Evolutionary conservation across 2,797 vertebrate genomes (phyloP).

Genomic region (Falco columbarius): DNA sequence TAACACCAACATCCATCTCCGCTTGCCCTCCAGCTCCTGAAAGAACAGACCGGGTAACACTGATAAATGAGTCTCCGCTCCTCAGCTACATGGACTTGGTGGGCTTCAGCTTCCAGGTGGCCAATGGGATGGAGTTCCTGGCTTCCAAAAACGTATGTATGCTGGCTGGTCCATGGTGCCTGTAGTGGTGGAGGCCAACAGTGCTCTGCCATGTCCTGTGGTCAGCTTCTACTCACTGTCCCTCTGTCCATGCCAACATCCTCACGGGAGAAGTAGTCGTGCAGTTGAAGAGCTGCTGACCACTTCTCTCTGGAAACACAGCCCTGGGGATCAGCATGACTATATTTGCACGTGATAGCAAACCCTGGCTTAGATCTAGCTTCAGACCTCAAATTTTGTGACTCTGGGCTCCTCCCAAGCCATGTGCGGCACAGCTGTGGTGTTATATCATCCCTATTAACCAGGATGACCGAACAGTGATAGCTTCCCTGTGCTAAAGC

Average conservation of each 20-base stretch:
- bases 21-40: slow-evolving; percentile 80
- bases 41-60: slow-evolving; percentile 78
- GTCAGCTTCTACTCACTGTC: not conserved
- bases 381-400: not conserved
- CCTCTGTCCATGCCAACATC: not conserved
- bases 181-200: not conserved
- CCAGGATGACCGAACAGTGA: not conserved
- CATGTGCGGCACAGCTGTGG: not conserved
- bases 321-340: not conserved
- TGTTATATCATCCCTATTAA: not conserved
- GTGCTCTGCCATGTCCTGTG: not conserved
- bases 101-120: slow-evolving; percentile 98
- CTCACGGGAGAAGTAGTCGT: rapidly evolving
- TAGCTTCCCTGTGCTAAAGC: not conserved
- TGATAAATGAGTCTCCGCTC: slow-evolving; percentile 88
- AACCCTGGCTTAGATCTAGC: not conserved
- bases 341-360: not conserved
- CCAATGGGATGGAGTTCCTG: slow-evolving; percentile 98
- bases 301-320: not conserved
- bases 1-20: not conserved
- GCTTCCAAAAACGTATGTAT: slow-evolving; percentile 93
- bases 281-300: not conserved
- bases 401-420: not conserved
- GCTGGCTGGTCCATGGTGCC: not conserved
- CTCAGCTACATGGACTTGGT: slow-evolving; percentile 93